Base-by-base conservation (phyloP, 2,888 invertebrate genomes). In the Stenurella melanura region DNA sequence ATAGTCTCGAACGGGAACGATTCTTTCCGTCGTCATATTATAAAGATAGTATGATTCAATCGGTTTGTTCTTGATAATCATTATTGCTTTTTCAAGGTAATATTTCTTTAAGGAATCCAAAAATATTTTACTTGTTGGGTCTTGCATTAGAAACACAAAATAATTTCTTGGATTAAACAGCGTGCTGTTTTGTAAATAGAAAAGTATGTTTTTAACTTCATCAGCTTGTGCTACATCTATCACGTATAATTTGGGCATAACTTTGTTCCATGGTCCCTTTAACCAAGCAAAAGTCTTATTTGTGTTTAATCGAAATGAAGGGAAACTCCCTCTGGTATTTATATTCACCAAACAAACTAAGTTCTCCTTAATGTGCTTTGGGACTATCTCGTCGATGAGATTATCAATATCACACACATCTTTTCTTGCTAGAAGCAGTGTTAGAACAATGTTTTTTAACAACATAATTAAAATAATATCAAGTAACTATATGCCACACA, bases 221-320 rank as follows among this genome's bases (percentile, higher is more conserved):
- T 63, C 63, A 17, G 11, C 34, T 9, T n/a, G n/a, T n/a, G n/a
- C n/a, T n/a, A n/a, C n/a, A n/a, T n/a, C n/a, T n/a, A n/a, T n/a
- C n/a, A n/a, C 34, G 10, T 63, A 63, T 34, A 63, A 12, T n/a
- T 63, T 30, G n/a, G 63, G 63, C 38, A 34, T 34, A 10, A 63
- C 0, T n/a, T 34, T 30, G 11, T 11, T 21, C 18, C 11, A 17
- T 11, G 9, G 17, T 58, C 11, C 19, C 4, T 63, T 63, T 34
- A 30, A 30, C 63, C 63, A 63, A 34, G n/a, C n/a, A 9, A 34
- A 9, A 1, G 15, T 17, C 2, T 63, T 5, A 11, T 21, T 34
- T 17, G 17, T 11, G 15, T 63, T 17, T 9, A 63, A 34, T 0
- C 63, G 63, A 34, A 17, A 34, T 17, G 63, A 7, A 30, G 63